These are phyloP conservation scores for Galaxias olidus DNA, from an alignment of 2,797 vertebrate genomes.

Conservation along the genomic window DNA sequence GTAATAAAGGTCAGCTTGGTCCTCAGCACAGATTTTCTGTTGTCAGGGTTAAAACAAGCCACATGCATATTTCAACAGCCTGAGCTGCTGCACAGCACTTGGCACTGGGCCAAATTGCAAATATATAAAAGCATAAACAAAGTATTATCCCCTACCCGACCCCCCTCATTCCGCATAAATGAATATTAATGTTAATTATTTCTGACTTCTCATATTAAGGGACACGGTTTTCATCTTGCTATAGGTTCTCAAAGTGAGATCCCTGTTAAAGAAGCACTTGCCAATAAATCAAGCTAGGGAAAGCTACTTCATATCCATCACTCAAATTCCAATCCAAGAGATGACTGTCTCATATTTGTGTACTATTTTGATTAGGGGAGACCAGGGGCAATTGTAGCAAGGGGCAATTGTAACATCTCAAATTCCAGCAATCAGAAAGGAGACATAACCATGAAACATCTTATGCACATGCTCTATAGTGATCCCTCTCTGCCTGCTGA, in stretches of 20 bases:
- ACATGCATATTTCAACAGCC: conserved; percentile 63
- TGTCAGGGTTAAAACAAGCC: conserved; percentile 51
- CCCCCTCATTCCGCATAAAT: conserved; percentile 30
- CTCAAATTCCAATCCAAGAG: too few relatives aligned
- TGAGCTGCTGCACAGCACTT: conserved; percentile 48
- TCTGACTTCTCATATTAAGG: conserved; percentile 20
- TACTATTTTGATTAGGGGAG: too few relatives aligned
- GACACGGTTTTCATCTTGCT: conserved; percentile 24
- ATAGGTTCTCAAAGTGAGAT: background rate
- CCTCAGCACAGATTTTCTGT: conserved; percentile 38
- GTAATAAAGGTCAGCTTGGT: conserved; percentile 40
- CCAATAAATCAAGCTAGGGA: too few relatives aligned
- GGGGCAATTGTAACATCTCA: too few relatives aligned
- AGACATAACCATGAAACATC: too few relatives aligned
- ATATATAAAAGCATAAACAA: conserved; percentile 48
- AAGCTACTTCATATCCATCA: too few relatives aligned
- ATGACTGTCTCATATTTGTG: too few relatives aligned
- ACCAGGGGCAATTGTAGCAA: too few relatives aligned
- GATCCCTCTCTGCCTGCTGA: too few relatives aligned
- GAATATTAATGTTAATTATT: conserved; percentile 42
- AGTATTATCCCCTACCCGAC: conserved; percentile 12
- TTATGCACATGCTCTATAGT: too few relatives aligned
- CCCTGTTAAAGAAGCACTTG: too few relatives aligned
- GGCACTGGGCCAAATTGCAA: conserved; percentile 51
- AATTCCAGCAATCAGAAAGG: too few relatives aligned